Evolutionary conservation across 1,140 invertebrate genomes (phyloP).

Genomic region (Rhagoletis zephyria): DNA sequence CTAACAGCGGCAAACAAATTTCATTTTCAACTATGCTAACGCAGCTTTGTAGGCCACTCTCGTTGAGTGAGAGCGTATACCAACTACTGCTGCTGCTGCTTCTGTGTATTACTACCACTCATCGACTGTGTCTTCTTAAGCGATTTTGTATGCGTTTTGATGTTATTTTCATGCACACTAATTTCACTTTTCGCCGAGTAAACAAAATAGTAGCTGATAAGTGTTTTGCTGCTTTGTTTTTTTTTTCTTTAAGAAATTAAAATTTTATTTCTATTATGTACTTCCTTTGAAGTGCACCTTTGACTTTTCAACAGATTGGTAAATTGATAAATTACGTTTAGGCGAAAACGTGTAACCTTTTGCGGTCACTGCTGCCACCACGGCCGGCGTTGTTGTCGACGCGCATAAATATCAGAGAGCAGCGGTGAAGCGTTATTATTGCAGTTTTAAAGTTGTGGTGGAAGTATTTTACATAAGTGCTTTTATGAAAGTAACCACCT

Average conservation of each 20-base stretch:
- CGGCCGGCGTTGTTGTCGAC: no score
- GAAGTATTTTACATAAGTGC: no score
- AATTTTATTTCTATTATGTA: not conserved
- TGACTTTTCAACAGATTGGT: not conserved
- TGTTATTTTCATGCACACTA: constrained; percentile 10
- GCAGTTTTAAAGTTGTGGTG: no score
- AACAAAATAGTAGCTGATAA: not conserved
- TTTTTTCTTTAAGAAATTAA: not conserved
- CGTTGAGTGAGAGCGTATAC: not conserved
- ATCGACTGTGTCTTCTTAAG: not conserved
- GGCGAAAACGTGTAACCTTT: not conserved
- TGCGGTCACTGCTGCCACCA: no score
- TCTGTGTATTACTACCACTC: not conserved
- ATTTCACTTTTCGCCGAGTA: constrained; percentile 31
- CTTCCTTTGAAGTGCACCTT: not conserved
- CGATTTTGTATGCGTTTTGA: not conserved
- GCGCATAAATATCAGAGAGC: no score
- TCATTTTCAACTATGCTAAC: not conserved
- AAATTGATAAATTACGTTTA: not conserved
- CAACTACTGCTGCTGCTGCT: not conserved
- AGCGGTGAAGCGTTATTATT: no score
- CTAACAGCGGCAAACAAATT: not conserved
- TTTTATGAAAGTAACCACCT: no score
- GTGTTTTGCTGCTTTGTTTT: not conserved
- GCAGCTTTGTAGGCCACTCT: not conserved